A percentile compares a stretch with the other conserved stretches of the same genome.
Evolutionary conservation across 2,888 invertebrate genomes (phyloP).

Genomic region (Papilio protenor): DNA sequence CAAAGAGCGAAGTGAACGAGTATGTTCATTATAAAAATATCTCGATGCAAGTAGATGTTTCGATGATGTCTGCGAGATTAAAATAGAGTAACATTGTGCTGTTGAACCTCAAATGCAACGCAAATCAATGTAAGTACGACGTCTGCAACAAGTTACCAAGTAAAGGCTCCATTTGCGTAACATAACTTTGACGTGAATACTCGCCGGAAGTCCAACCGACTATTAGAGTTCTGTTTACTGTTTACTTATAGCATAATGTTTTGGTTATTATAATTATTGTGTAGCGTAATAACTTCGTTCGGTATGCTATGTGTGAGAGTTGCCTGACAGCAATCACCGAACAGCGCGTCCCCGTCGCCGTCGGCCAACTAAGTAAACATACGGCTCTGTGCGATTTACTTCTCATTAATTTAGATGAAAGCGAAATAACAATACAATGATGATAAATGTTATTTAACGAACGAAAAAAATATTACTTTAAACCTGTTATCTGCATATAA

Average conservation of each 20-base stretch:
- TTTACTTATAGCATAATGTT: too few relatives aligned
- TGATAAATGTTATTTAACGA: not conserved
- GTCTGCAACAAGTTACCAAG: not conserved
- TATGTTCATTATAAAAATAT: constrained; percentile 42
- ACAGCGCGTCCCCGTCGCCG: not conserved
- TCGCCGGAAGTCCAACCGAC: too few relatives aligned
- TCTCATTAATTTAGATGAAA: not conserved
- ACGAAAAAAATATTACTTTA: not conserved
- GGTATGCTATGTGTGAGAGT: not conserved
- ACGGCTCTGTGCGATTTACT: not conserved
- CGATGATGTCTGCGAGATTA: not conserved
- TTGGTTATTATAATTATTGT: too few relatives aligned
- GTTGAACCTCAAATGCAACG: not conserved
- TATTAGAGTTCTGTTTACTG: too few relatives aligned
- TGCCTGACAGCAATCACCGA: not conserved
- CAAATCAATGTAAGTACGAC: not conserved
- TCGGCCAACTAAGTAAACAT: not conserved
- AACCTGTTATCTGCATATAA: not conserved
- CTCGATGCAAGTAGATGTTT: not conserved
- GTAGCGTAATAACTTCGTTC: too few relatives aligned
- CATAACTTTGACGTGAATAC: too few relatives aligned
- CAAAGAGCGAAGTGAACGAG: constrained; percentile 25
- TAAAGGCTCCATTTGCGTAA: too few relatives aligned
- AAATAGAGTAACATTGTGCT: not conserved
- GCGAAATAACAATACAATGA: not conserved